Base-by-base conservation (phyloP, 1,140 invertebrate species). In the Pseudomyrmex cubaensis region DNA sequence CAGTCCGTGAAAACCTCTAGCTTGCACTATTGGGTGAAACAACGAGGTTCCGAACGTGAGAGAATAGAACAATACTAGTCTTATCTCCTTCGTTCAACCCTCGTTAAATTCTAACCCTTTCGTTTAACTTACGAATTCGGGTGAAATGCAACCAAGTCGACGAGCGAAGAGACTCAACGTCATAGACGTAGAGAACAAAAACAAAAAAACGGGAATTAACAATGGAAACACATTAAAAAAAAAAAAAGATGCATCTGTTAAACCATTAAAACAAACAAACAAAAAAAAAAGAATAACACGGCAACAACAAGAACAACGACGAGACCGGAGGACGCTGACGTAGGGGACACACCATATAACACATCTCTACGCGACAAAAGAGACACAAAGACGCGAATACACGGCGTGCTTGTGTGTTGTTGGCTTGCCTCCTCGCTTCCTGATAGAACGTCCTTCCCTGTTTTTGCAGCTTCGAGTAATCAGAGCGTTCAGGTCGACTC, bases 391-490 rank as follows among this genome's bases (percentile, higher is more conserved):
- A 74, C 84, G 91, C 89, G 77, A 85, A 87, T 87, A 72, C 61
- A 91, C 88, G 90, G 90, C 90, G 92, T 91, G 92, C 90, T 93
- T 94, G 92, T 93, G 92, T 93, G 91, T 93, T 91, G 92, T 91
- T 94, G 91, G 93, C 92, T 91, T 93, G 92, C 92, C 91, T 93
- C 93, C 91, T 93, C 92, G 93, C 92, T 90, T 93, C 93, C 93
- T 93, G 90, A 93, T 93, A 93, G 93, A 93, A 93, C 90, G 76
- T 75, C 90, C 91, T 93, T 94, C 93, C 95, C 95, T 95, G 93
- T 96, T 96, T 97, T 98, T 98, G 96, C 98, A 99, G 99, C 97
- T 99, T 96, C 98, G 99, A 96, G 99, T 99, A 95, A 99, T 99
- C 95, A 98, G 99, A 96, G 99, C 99, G 94, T 99, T 99, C 98